phyloP scores from a whole-genome alignment of 2,113 vertebrate genomes.

The Pteronura brasiliensis region DNA sequence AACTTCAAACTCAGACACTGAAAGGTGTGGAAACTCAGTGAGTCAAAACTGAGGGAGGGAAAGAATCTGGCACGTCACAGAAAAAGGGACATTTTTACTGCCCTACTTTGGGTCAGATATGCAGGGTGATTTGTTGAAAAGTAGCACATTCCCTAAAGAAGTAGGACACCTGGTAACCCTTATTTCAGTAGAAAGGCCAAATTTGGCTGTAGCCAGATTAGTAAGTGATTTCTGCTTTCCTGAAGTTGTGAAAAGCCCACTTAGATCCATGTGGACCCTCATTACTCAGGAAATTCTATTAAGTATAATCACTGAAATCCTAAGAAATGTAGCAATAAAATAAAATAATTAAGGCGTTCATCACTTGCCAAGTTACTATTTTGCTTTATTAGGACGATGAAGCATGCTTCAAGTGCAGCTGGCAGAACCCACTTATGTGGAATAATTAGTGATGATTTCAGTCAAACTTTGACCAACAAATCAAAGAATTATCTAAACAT shows the following conservation, averaged over 20 bases:
- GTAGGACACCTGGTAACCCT: conserved; percentile 74
- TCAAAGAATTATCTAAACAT: conserved; percentile 15
- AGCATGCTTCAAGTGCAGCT: not conserved
- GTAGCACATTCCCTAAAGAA: conserved; percentile 75
- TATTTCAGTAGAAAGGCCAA: conserved; percentile 57
- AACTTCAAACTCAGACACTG: not conserved
- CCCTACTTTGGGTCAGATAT: conserved; percentile 63
- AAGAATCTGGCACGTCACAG: conserved; percentile 41
- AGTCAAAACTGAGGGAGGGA: not conserved
- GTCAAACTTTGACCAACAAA: not conserved
- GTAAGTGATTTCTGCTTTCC: conserved; percentile 9
- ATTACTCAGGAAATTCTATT: not conserved
- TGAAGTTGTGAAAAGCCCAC: not conserved
- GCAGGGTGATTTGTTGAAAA: conserved; percentile 68
- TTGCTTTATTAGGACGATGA: not conserved
- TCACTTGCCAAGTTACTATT: not conserved
- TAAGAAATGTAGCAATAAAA: not conserved
- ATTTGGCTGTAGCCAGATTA: not conserved
- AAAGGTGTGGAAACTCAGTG: not conserved
- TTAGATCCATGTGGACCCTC: not conserved
- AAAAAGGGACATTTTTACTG: conserved; percentile 59
- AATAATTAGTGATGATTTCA: conserved; percentile 30
- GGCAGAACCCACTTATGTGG: not conserved
- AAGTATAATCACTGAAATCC: not conserved
- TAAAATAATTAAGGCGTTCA: not conserved